Conservation (phyloP, 2,888 invertebrate genomes). For the Erpobdella octoculata region DNA sequence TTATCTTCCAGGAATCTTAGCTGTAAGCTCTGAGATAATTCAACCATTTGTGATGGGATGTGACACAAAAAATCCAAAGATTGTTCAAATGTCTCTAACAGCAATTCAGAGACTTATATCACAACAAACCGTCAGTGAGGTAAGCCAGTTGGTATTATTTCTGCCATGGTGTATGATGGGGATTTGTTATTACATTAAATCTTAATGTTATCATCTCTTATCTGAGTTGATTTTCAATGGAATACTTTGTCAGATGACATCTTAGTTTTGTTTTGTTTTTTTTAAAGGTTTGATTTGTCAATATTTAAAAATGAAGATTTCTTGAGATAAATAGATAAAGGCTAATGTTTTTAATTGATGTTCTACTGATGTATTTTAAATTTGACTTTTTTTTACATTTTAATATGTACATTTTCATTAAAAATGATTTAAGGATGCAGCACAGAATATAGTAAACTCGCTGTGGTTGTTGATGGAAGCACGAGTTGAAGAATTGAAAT, state of each 20-base stretch:
- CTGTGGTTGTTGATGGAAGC: constrained; percentile 85
- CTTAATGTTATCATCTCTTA: background rate
- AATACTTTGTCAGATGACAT: background rate
- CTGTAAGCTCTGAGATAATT: constrained; percentile 84
- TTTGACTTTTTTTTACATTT: background rate
- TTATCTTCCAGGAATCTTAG: constrained; percentile 64
- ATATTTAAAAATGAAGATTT: background rate
- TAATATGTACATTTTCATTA: background rate
- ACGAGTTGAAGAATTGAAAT: constrained; percentile 88
- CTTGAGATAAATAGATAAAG: background rate
- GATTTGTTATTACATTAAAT: background rate
- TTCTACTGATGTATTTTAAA: background rate
- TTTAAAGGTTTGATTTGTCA: background rate
- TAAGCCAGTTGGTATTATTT: background rate
- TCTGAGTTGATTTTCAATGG: background rate
- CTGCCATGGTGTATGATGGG: background rate
- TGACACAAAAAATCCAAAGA: constrained; percentile 89
- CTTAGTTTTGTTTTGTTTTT: background rate
- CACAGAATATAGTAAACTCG: constrained; percentile 64
- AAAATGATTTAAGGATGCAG: constrained; percentile 36
- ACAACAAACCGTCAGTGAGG: constrained; percentile 48
- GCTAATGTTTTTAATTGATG: background rate
- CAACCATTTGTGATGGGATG: constrained; percentile 94
- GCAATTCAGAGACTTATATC: constrained; percentile 83
- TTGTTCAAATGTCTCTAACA: constrained; percentile 83